A percentile compares a stretch with the other conserved stretches of the same genome.
phyloP scores from a whole-genome alignment of 2,797 vertebrate species.

The Hemibagrus guttatus region DNA sequence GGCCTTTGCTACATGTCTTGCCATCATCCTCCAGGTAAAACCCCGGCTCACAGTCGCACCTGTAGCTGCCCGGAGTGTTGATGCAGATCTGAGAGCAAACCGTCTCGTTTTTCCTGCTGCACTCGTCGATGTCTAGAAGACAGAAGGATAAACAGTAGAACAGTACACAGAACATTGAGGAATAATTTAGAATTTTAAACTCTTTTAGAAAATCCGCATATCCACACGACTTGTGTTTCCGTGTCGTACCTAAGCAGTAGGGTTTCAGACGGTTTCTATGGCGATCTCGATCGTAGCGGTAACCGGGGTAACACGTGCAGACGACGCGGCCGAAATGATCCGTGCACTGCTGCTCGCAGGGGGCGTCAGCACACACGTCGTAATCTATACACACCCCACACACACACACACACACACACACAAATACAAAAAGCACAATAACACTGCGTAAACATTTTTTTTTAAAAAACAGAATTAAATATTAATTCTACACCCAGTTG shows the following conservation, averaged over 20 bases:
- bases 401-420: constrained; percentile 11
- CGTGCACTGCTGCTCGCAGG: constrained; percentile 96
- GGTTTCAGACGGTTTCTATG: constrained; percentile 90
- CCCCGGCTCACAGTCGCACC: constrained; percentile 87
- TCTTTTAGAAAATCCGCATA: background rate
- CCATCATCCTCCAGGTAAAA: constrained; percentile 85
- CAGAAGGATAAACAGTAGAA: background rate
- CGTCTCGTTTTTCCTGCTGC: constrained; percentile 78
- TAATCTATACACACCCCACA: constrained; percentile 72
- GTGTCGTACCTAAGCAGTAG: constrained; percentile 87
- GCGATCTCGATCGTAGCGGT: constrained; percentile 90
- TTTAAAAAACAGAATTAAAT: background rate
- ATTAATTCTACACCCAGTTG: background rate
- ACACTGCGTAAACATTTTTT: background rate
- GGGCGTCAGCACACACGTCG: constrained; percentile 90
- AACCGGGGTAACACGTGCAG: constrained; percentile 94
- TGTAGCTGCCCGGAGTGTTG: constrained; percentile 91
- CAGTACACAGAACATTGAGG: constrained; percentile 25
- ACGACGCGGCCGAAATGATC: constrained; percentile 95
- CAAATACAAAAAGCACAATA: background rate
- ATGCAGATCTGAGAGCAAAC: constrained; percentile 88
- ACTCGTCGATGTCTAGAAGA: constrained; percentile 88
- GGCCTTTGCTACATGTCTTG: constrained; percentile 86
- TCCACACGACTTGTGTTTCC: background rate
- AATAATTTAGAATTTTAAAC: background rate